Base-by-base conservation (phyloP, 2,888 invertebrate genomes). In the Callimorpha dominula region DNA sequence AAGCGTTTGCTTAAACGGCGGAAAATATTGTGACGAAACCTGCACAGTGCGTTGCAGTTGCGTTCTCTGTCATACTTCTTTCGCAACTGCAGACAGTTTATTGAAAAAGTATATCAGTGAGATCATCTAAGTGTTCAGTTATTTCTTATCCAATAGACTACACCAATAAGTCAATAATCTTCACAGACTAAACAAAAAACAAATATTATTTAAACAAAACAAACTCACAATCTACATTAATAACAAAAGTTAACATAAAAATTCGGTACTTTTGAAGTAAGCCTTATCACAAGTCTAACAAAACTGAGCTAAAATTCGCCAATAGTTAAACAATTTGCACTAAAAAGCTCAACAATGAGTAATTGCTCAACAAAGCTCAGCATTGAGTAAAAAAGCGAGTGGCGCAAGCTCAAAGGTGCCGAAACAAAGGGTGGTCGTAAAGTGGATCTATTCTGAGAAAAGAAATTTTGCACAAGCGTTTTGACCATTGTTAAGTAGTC, bases 391-490 rank as follows among this genome's bases (percentile, higher is more conserved):
- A 84, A 80, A 79, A 80, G 76, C 70, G 71, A 78, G 88, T 88
- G 89, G 89, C 86, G 86, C 88, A 90, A 89, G 85, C 75, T 75
- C 85, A 83, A 86, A 82, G 84, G 77, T 78, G 77, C 81, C 88
- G 85, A 86, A 89, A 93, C 92, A 93, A 93, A 93, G 89, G 88
- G 87, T 80, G 70, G 77, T 90, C 91, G 85, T 94, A 94, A 94
- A 93, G 84, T 83, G 81, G 87, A 86, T 89, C 91, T 90, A 88
- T 93, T 93, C 93, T 87, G 78, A 86, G 94, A 94, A 94, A 93
- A 93, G 92, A 94, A 92, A 93, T 95, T 93, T 94, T 93, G 94
- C 94, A 90, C 93, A 91, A 90, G 83, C 81, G 79, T 6, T 46
- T 60, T 15, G 43, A 60, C 8, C 57, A 60, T 57, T 57, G 57